Evolutionary conservation across 2,113 vertebrate genomes (phyloP).

Genomic region (Pyrgilauda ruficollis): DNA sequence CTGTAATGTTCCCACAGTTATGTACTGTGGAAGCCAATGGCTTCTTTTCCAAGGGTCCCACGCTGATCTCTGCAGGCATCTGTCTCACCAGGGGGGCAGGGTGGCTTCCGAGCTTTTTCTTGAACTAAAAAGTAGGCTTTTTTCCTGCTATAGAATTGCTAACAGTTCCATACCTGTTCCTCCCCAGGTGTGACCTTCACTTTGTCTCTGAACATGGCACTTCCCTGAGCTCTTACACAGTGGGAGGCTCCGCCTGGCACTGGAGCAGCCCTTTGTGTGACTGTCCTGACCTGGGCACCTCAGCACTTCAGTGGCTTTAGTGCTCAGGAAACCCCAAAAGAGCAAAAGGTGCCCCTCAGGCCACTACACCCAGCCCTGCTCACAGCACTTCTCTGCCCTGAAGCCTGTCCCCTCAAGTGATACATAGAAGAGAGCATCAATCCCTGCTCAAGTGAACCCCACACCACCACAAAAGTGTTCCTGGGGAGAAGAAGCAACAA

Average conservation of each 20-base stretch:
- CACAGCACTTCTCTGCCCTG: background rate
- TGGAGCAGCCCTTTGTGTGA: background rate
- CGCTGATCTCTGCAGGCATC: background rate
- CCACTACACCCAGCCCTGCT: background rate
- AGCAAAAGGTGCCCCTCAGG: background rate
- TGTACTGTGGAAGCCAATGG: background rate
- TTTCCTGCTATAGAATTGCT: background rate
- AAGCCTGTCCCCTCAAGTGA: background rate
- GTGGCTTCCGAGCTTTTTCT: background rate
- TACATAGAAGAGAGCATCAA: background rate
- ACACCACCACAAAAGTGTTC: rapidly evolving
- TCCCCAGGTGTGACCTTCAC: background rate
- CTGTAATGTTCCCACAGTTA: background rate
- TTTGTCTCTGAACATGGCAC: background rate
- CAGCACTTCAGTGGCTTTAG: background rate
- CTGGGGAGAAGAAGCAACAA: background rate
- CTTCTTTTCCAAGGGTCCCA: background rate
- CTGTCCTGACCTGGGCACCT: background rate
- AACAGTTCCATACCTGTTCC: background rate
- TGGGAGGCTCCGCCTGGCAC: background rate
- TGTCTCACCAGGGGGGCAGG: background rate
- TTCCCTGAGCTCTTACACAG: background rate
- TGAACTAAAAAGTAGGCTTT: background rate
- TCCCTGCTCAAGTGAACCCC: background rate
- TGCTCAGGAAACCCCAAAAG: background rate